Evolutionary conservation across 2,113 vertebrate genomes (phyloP), one percentile per base, ranked within the genome.

Genomic region (Delphinus delphis): DNA sequence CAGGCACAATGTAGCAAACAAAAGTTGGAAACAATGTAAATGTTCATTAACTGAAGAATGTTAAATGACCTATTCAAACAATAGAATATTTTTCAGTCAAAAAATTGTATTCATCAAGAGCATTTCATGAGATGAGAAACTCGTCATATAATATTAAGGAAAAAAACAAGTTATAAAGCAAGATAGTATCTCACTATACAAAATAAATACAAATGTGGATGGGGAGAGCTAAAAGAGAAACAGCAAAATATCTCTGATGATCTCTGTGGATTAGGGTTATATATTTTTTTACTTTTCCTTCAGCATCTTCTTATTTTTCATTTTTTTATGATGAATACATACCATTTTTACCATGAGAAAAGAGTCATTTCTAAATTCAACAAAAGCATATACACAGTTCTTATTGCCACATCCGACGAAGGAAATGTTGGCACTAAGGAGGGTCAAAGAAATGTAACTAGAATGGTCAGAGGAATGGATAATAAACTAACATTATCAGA

Each of bases 311-410:
- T 71, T 26, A 63, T 53, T 80, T 73, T 70, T 38, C 18, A 31
- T 11, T 50, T 89, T 89, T 86, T 83, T 41, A 36, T 84, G 87
- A 53, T 38, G 33, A 82, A 62, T 36, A 80, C n/a, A 23, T 18
- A 93, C n/a, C 28, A 90, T 85, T 80, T 95, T 79, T 83, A 84
- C n/a, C 83, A 62, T 63, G 33, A 95, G 38, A 68, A 85, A 93
- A 44, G 13, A 73, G 9, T 88, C 26, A 68, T 53, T 83, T 90
- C 41, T 84, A 95, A 88, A 92, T 85, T 77, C 80, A 89, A 63
- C 18, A 50, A 71, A 65, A 81, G 53, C 15, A 38, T 58, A 31
- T 47, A 14, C 58, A 62, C 12, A 55, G 50, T 87, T 83, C 67
- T 77, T 18, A 33, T 74, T 67, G 25, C 9, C 47, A 38, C 14